phyloP scores from a whole-genome alignment of 2,797 vertebrate species.

The Mus spretus region DNA sequence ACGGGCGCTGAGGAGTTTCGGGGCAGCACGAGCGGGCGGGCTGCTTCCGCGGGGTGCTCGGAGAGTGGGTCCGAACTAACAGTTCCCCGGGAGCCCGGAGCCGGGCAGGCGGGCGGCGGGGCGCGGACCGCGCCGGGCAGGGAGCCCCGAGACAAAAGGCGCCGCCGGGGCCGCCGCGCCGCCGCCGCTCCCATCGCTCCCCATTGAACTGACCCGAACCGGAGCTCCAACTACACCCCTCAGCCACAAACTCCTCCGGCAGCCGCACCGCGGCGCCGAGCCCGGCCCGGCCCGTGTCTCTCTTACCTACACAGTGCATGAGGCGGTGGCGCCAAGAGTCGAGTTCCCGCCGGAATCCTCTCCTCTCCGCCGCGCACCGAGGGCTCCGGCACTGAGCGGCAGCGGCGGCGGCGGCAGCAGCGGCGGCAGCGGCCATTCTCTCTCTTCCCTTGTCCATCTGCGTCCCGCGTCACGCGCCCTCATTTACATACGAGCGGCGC shows the following conservation, averaged over 20 bases:
- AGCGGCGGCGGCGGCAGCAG: conserved; percentile 91
- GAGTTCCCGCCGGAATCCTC: conserved; percentile 98
- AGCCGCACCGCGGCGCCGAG: conserved; percentile 42
- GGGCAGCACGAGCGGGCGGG: conserved; percentile 43
- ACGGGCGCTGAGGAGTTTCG: conserved; percentile 62
- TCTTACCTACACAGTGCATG: conserved; percentile 98
- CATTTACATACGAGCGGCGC: conserved; percentile 90
- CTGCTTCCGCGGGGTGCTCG: conserved; percentile 14
- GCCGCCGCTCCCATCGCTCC: conserved; percentile 76
- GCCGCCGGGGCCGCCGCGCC: conserved; percentile 72
- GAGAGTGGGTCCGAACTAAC: conserved; percentile 70
- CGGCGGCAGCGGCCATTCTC: conserved; percentile 96
- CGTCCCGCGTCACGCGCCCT: conserved; percentile 92
- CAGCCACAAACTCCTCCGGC: conserved; percentile 71
- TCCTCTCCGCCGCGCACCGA: conserved; percentile 97
- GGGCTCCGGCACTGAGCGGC: conserved; percentile 96
- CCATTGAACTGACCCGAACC: conserved; percentile 75
- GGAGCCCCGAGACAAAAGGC: conserved; percentile 84
- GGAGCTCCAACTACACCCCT: conserved; percentile 73
- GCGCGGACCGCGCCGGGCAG: conserved; percentile 49
- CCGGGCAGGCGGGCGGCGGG: background rate
- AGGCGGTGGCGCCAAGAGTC: conserved; percentile 98
- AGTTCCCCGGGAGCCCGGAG: conserved; percentile 63
- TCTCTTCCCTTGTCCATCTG: conserved; percentile 93
- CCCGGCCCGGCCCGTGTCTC: conserved; percentile 42